phyloP scores from a whole-genome alignment of 2,797 vertebrate species.

The Corythornis leucogaster region DNA sequence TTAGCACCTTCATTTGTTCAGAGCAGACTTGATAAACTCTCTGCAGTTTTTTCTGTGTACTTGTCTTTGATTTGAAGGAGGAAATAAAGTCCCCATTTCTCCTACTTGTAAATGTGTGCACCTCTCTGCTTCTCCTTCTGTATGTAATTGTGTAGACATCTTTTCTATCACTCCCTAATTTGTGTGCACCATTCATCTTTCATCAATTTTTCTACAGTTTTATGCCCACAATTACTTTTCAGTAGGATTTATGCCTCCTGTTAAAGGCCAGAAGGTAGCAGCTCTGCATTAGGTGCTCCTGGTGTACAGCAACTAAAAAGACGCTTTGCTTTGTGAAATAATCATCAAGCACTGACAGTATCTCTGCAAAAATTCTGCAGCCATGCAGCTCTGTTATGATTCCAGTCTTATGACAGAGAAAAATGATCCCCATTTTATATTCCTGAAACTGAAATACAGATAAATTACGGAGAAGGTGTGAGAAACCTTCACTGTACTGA shows the following conservation, averaged over 20 bases:
- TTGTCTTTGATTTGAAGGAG: not conserved
- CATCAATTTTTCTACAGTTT: not conserved
- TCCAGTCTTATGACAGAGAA: not conserved
- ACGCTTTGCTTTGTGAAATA: not conserved
- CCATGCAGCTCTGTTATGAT: not conserved
- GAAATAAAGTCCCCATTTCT: not conserved
- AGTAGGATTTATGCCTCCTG: conserved; percentile 19
- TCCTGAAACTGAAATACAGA: not conserved
- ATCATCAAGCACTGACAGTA: not conserved
- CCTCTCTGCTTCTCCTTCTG: not conserved
- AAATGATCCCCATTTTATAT: not conserved
- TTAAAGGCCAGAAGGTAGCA: conserved; percentile 14
- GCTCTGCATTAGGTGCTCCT: not conserved
- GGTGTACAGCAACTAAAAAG: not conserved
- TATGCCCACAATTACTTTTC: not conserved
- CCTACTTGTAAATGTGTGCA: not conserved
- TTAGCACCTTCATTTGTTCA: not conserved
- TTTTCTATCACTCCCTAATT: not conserved
- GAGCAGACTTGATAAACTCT: not conserved
- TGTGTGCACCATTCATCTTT: not conserved
- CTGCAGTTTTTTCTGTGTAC: not conserved
- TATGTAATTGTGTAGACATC: not conserved
- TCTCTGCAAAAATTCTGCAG: not conserved
- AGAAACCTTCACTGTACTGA: not conserved
- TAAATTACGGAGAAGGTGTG: not conserved